phyloP scores from a whole-genome alignment of 1,140 invertebrate genomes.

The Drosophila azteca region DNA sequence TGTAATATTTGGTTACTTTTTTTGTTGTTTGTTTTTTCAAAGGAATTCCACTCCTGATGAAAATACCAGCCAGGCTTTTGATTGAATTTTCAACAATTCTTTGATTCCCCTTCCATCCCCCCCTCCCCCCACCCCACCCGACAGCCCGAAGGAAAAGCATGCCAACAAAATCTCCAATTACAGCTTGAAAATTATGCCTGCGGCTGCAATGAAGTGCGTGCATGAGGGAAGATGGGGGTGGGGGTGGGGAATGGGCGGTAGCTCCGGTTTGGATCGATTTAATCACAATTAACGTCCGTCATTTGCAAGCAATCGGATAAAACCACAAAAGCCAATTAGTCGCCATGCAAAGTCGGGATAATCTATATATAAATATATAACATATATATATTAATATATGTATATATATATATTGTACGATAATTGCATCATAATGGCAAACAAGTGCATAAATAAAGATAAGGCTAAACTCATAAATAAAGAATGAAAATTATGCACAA shows the following conservation, averaged over 20 bases:
- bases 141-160: slow-evolving; percentile 23
- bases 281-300: slow-evolving; percentile 60
- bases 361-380: slow-evolving; percentile 26
- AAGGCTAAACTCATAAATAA: slow-evolving; percentile 66
- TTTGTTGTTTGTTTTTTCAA: slow-evolving; percentile 14
- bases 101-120: too few species aligned
- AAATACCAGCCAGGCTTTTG: slow-evolving; percentile 65
- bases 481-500: slow-evolving; percentile 43
- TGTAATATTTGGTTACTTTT: slow-evolving; percentile 57
- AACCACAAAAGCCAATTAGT: slow-evolving; percentile 69
- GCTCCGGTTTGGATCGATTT: slow-evolving; percentile 27
- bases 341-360: slow-evolving; percentile 8
- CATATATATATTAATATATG: slow-evolving; percentile 3
- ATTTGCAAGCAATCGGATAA: slow-evolving; percentile 52
- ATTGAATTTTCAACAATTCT: slow-evolving; percentile 60
- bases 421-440: slow-evolving; percentile 57
- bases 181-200: slow-evolving; percentile 26
- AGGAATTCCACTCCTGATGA: slow-evolving; percentile 66
- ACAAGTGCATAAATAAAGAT: slow-evolving; percentile 72
- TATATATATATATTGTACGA: slow-evolving; percentile 22
- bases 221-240: neutral
- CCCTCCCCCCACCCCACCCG: too few species aligned
- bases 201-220: neutral
- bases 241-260: too few species aligned
- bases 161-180: slow-evolving; percentile 44